Base-by-base conservation (phyloP, 1,140 invertebrate species). In the Nomia melanderi region DNA sequence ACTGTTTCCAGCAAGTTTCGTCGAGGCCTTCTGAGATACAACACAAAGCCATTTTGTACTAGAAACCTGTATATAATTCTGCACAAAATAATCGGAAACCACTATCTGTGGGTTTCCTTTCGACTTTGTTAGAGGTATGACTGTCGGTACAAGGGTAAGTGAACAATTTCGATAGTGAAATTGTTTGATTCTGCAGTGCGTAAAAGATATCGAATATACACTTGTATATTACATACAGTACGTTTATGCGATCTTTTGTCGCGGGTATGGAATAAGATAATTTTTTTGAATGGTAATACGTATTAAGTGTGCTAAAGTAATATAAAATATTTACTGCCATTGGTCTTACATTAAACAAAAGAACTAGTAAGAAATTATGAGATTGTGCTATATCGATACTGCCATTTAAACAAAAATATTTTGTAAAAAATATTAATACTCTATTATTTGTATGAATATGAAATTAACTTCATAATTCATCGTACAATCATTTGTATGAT, bases 1-100 rank as follows among this genome's bases (percentile, higher is more conserved):
- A 8, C 93, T 99, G 2, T 98, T 99, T 92, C 98, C 98, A 2
- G 97, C 97, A 50, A 98, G 96, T 87, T 99, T 99, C 93, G 98
- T 98, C 20, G 96, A 98, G 90, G 93, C 91, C 85, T 94, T 94
- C 93, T 94, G 92, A 94, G 91, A 92, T 69, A 83, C 90, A 69
- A 85, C 86, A 31, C 82, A 86, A 76, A 81, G 83, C 78, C 77
- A 85, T 81, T 78, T 92, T 76, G 79, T 92, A 50, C 85, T 93
- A 79, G 91, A 93, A 85, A 92, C 91, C 56, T 93, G 91, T 87
- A 92, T 93, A 88, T 93, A 90, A 90, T 47, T 23, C 12, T 27
- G 29, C 23, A 59, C 33, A 59, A 39, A n/a, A 50, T 1, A 50
- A 20, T 59, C 23, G 5, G 44, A 29, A 27, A 17, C 33, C n/a